Base-by-base conservation (phyloP, 2,113 vertebrate genomes). In the Trachemys scripta region DNA sequence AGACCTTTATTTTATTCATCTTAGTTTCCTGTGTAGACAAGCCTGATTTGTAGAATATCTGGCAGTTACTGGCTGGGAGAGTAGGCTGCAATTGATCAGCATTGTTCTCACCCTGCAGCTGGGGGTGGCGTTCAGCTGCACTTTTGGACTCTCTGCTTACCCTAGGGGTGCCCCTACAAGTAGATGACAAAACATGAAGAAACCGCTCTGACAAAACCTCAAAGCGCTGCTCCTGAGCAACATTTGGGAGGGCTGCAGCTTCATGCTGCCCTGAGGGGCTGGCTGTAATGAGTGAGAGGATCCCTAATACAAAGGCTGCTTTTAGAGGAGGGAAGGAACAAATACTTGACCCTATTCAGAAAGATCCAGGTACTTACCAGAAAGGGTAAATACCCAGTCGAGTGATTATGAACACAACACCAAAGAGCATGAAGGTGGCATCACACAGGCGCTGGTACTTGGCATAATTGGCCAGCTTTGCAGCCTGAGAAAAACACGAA, bases 381-480 rank as follows among this genome's bases (percentile, higher is more conserved):
- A 99, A 91, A 65, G 99, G 99, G 98, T 97, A 99, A 97, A 99
- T 98, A 94, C 99, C 97, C 92, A 99, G 98, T 19, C 99, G 98
- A 53, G 99, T 99, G 86, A 98, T 97, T 29, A 99, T 98, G 98
- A 99, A 99, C 29, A 98, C 98, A 0, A 98, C 98, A 87, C 98
- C 98, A 88, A 99, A 99, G 93, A 99, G 92, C 95, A 99, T 98
- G 98, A 99, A 99, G 95, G 99, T 97, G 85, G 98, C 97, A 97
- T 99, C 99, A 93, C 99, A 99, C 12, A 99, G 89, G 27, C 98
- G 98, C 97, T 99, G 99, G 98, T 98, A 99, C 97, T 99, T 99
- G 96, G 99, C 99, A 80, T 99, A 99, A 98, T 99, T 99, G 96
- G 99, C 98, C 96, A 99, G 94, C 97, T 99, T 99, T 96, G 99